Evolutionary conservation across 2,113 vertebrate species (phyloP).

Genomic region (Panurus biarmicus): DNA sequence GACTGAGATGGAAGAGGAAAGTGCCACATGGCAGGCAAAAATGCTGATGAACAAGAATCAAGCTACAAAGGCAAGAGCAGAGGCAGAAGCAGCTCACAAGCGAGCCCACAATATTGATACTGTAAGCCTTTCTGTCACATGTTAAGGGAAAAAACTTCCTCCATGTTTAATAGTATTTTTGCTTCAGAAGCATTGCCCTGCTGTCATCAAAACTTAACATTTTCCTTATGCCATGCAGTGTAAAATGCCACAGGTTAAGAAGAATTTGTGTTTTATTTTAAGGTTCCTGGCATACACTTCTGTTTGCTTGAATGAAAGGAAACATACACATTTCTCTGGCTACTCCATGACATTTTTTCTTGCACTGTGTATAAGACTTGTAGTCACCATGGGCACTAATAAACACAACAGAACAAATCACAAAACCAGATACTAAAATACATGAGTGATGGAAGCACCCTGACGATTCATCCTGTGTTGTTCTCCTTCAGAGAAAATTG

Average conservation of each 20-base stretch:
- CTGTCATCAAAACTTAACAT: not conserved
- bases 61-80: conserved; percentile 34
- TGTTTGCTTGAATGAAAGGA: conserved; percentile 5
- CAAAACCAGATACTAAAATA: conserved; percentile 8
- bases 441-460: not conserved
- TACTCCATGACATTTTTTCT: not conserved
- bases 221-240: not conserved
- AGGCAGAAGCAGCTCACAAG: conserved; percentile 53
- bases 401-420: conserved; percentile 37
- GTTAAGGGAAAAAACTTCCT: not conserved
- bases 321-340: not conserved
- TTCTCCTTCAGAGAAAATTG: not conserved
- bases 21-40: conserved; percentile 66
- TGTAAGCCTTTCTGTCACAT: conserved; percentile 16
- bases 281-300: not conserved
- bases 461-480: not conserved
- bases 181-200: not conserved
- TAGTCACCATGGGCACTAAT: conserved; percentile 6
- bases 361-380: not conserved
- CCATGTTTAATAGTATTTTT: not conserved
- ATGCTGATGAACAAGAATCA: conserved; percentile 60
- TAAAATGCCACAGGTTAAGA: not conserved
- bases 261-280: not conserved
- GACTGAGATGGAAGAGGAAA: conserved; percentile 53
- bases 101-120: conserved; percentile 9